Evolutionary conservation across 2,888 invertebrate genomes (phyloP), one percentile per base, ranked within the genome.

Genomic region (Scaptomyza parva): DNA sequence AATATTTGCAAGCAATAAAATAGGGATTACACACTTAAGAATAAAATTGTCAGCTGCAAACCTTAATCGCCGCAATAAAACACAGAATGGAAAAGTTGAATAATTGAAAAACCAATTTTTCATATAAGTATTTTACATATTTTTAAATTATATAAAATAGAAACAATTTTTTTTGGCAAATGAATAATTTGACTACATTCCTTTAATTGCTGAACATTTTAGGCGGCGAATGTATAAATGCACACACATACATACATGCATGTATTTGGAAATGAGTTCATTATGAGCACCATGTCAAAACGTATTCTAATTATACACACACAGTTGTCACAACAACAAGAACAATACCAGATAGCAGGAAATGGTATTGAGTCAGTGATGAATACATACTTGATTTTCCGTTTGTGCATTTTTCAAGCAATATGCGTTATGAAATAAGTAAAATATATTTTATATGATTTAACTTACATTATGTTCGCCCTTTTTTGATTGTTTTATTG

Each of bases 191-290:
- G 30, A 12, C 12, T 30, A 3, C 12, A 12, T 3, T 30, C 0
- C 11, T 30, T 3, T 0, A 30, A 30, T 12, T 11, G 30, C 30
- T 12, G 12, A 30, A 30, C 12, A 12, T 30, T 12, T 12, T 12
- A 12, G 4, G 30, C 12, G 30, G 30, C 30, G 11, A 33, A 14
- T 17, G 3, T 9, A 39, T 9, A 9, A 17, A 12, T 6, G 12
- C n/a, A 35, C 30, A 22, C 44, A 11, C 18, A 20, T 51, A 39
- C 24, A 51, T 30, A 24, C 35, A 35, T 18, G 33, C 12, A 24
- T 45, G 43, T 45, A 54, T 73, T 51, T 70, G 60, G 60, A 73
- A 73, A 73, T 73, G 60, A 75, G 60, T 70, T 63, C 63, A 69
- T 45, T 26, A 48, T n/a, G n/a, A 39, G 35, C 17, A 51, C n/a